Evolutionary conservation across 2,888 invertebrate genomes (phyloP).

Genomic region (Timandra comae): DNA sequence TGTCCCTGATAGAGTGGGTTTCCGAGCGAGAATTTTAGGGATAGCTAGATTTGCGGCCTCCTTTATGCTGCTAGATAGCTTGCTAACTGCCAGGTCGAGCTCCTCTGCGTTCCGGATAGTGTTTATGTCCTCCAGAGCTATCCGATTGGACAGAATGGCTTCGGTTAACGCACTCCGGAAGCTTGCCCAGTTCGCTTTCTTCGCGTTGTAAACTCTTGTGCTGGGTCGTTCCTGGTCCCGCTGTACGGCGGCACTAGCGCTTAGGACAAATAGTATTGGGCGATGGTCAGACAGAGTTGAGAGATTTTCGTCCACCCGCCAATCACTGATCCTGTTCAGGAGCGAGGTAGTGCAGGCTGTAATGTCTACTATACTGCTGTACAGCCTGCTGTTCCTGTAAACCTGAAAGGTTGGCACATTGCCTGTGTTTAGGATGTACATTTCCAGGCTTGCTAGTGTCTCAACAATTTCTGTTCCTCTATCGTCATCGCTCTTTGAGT

Average conservation of each 20-base stretch:
- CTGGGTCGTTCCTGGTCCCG: not conserved
- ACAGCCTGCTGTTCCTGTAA: not conserved
- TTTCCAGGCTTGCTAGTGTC: not conserved
- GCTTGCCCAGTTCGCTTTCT: too few relatives aligned
- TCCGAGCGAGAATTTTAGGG: too few relatives aligned
- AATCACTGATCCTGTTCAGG: not conserved
- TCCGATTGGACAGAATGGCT: not conserved
- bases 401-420: not conserved
- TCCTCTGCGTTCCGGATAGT: slow-evolving; percentile 3
- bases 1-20: too few relatives aligned
- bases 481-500: not conserved
- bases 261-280: not conserved
- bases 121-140: slow-evolving; percentile 1
- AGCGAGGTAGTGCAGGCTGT: not conserved
- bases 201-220: too few relatives aligned
- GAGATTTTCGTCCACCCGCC: not conserved
- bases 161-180: too few relatives aligned
- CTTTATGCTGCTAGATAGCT: slow-evolving; percentile 1
- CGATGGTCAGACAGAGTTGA: not conserved
- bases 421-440: not conserved
- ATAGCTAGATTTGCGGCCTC: too few relatives aligned
- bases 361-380: not conserved
- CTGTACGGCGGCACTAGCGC: too few relatives aligned
- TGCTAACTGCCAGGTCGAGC: too few relatives aligned
- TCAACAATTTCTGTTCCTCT: not conserved